Percentiles rank a stretch among this genome's conserved stretches.
Evolutionary conservation across 2,888 invertebrate species (phyloP).

Genomic region (Litoditis marina): DNA sequence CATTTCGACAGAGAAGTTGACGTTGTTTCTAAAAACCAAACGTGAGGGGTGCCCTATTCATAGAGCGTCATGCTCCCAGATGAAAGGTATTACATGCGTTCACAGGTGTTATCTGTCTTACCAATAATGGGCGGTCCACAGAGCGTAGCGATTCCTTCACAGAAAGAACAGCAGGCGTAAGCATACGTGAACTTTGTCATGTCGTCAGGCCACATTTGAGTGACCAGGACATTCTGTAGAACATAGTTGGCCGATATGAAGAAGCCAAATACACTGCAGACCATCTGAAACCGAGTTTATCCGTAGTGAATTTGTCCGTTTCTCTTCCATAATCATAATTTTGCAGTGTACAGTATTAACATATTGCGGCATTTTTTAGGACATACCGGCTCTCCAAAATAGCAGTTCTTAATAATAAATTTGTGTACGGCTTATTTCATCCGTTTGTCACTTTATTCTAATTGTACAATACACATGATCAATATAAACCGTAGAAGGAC

Average conservation of each 20-base stretch:
- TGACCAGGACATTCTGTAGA: slow-evolving; percentile 66
- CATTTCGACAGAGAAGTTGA: not conserved
- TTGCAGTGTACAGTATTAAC: too few relatives aligned
- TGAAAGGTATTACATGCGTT: too few relatives aligned
- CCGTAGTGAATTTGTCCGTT: not conserved
- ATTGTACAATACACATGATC: too few relatives aligned
- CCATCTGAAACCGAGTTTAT: not conserved
- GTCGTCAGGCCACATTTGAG: slow-evolving; percentile 86
- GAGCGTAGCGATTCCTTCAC: slow-evolving; percentile 85
- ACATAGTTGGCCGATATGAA: slow-evolving; percentile 38
- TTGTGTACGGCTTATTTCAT: too few relatives aligned
- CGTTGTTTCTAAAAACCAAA: not conserved
- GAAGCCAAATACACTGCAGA: slow-evolving; percentile 24
- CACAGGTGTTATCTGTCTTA: slow-evolving; percentile 2
- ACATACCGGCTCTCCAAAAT: too few relatives aligned
- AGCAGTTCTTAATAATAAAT: too few relatives aligned
- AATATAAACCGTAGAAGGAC: too few relatives aligned
- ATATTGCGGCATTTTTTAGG: not conserved
- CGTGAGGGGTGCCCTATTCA: too few relatives aligned
- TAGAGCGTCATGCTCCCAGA: too few relatives aligned
- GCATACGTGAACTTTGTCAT: slow-evolving; percentile 85
- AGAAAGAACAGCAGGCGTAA: slow-evolving; percentile 80
- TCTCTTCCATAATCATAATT: not conserved
- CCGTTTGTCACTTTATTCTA: too few relatives aligned
- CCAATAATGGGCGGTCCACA: slow-evolving; percentile 86